phyloP scores from a whole-genome alignment of 2,113 vertebrate species.

The Siniperca chuatsi region DNA sequence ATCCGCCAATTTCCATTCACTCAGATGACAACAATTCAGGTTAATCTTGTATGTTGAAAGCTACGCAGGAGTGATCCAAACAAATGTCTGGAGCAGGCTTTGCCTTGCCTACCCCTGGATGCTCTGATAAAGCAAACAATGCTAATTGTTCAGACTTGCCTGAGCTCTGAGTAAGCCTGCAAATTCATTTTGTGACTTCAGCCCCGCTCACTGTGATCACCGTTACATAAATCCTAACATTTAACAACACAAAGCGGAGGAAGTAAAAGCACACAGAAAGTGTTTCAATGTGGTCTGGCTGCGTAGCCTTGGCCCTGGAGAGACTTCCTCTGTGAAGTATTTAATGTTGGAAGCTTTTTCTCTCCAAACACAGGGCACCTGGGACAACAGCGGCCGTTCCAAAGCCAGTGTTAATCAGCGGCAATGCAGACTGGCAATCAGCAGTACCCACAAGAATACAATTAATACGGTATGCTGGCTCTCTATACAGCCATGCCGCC shows the following conservation, averaged over 20 bases:
- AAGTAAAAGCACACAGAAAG: slow-evolving; percentile 77
- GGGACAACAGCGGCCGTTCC: slow-evolving; percentile 85
- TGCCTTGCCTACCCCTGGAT: slow-evolving; percentile 45
- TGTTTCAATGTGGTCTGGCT: slow-evolving; percentile 80
- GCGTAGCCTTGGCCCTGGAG: slow-evolving; percentile 72
- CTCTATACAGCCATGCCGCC: slow-evolving; percentile 54
- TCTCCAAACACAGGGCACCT: slow-evolving; percentile 86
- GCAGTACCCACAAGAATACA: slow-evolving; percentile 78
- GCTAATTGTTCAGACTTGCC: slow-evolving; percentile 65
- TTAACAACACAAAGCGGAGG: slow-evolving; percentile 76
- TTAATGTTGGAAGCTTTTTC: slow-evolving; percentile 81
- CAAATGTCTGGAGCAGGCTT: slow-evolving; percentile 54
- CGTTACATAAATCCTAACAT: slow-evolving; percentile 76
- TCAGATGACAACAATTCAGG: slow-evolving; percentile 77
- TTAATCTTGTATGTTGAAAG: slow-evolving; percentile 78
- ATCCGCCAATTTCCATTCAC: slow-evolving; percentile 78
- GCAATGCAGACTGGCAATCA: slow-evolving; percentile 79
- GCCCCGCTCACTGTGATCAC: slow-evolving; percentile 65
- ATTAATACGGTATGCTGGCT: slow-evolving; percentile 78
- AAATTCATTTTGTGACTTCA: slow-evolving; percentile 62
- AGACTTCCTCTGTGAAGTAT: slow-evolving; percentile 85
- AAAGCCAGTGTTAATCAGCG: slow-evolving; percentile 83
- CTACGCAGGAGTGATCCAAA: slow-evolving; percentile 66
- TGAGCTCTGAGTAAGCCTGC: slow-evolving; percentile 42
- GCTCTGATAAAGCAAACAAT: slow-evolving; percentile 57